phyloP scores from a whole-genome alignment of 2,888 invertebrate genomes.

The Papilio protenor region DNA sequence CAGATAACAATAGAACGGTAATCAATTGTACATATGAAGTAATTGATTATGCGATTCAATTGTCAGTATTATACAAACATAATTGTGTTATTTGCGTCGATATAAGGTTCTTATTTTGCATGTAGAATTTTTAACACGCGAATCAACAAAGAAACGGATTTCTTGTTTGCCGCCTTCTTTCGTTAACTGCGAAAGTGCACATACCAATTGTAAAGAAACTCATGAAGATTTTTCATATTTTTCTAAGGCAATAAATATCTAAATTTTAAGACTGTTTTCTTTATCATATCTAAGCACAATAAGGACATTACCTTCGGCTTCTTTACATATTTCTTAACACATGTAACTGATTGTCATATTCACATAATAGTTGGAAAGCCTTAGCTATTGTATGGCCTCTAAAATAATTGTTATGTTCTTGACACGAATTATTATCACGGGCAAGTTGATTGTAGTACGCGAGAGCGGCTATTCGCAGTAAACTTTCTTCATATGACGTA shows the following conservation, averaged over 20 bases:
- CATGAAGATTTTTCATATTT: neutral
- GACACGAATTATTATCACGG: slow-evolving; percentile 26
- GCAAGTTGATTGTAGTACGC: slow-evolving; percentile 2
- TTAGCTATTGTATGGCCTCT: slow-evolving; percentile 4
- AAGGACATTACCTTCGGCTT: neutral
- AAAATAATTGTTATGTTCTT: slow-evolving; percentile 27
- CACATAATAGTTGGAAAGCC: neutral
- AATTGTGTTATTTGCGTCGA: neutral
- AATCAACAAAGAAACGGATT: neutral
- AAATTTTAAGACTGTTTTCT: neutral
- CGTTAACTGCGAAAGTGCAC: too few relatives aligned
- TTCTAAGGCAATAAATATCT: neutral
- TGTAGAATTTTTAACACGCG: neutral
- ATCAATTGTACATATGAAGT: neutral
- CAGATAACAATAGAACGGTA: neutral
- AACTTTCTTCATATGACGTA: slow-evolving; percentile 38
- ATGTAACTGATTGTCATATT: neutral
- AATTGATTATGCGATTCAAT: neutral
- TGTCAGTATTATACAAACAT: neutral
- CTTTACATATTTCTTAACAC: neutral
- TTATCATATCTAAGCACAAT: neutral
- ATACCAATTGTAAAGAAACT: too few relatives aligned
- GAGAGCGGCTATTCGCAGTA: neutral
- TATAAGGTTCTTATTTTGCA: neutral
- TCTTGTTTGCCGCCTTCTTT: too few relatives aligned